A percentile compares a stretch with the other conserved stretches of the same genome.
phyloP scores from a whole-genome alignment of 2,888 invertebrate species.

The Drosophila longiperda region DNA sequence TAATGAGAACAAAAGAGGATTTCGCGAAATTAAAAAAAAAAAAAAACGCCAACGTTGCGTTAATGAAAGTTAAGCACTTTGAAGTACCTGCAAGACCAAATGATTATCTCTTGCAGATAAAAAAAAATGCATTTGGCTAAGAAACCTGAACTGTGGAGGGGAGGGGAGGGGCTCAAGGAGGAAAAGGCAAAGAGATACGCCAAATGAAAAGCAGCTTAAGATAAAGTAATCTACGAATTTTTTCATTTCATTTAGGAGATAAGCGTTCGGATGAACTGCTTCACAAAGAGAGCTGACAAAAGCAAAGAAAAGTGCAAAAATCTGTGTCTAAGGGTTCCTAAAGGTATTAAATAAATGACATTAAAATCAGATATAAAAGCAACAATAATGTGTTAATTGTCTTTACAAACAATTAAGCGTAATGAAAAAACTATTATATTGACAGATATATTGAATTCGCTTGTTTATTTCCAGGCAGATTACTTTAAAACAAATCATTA shows the following conservation, averaged over 20 bases:
- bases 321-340: not conserved
- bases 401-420: not conserved
- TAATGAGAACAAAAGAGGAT: slow-evolving; percentile 33
- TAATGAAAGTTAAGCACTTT: slow-evolving; percentile 34
- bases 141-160: not conserved
- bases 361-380: not conserved
- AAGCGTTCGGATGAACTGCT: slow-evolving; percentile 43
- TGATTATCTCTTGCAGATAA: slow-evolving; percentile 37
- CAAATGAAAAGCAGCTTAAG: slow-evolving; percentile 59
- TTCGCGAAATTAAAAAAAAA: slow-evolving; percentile 2
- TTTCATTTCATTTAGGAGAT: slow-evolving; percentile 32
- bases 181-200: slow-evolving; percentile 22
- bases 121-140: slow-evolving; percentile 46
- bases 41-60: slow-evolving; percentile 18
- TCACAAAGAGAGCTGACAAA: slow-evolving; percentile 18
- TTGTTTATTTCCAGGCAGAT: not conserved
- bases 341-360: not conserved
- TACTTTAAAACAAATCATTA: no score
- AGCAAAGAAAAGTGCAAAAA: slow-evolving; percentile 9
- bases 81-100: slow-evolving; percentile 40
- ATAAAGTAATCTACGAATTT: slow-evolving; percentile 59
- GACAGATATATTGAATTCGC: not conserved
- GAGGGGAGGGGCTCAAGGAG: not conserved
- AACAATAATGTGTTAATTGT: not conserved
- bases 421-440: not conserved